Evolutionary conservation across 2,888 invertebrate species (phyloP), one percentile per base, ranked within the genome.

Genomic region (Stenurella melanura): DNA sequence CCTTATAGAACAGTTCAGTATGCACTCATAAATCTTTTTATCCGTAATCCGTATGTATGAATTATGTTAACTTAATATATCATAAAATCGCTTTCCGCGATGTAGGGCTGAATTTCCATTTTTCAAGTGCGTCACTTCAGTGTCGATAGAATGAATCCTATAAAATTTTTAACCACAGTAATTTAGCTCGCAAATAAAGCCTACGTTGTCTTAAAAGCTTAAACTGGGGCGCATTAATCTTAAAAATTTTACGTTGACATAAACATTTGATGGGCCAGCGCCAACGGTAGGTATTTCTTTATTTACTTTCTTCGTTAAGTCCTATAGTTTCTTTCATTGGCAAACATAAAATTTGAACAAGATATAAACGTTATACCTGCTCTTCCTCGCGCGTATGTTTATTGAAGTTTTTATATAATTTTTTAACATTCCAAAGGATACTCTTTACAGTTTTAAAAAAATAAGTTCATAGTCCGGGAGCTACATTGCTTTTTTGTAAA

Each of bases 181-280:
- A 76, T 78, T 78, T 76, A 68, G 67, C 56, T 64, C 19, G 38
- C 69, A 63, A 74, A 74, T 73, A 69, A 76, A 73, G 68, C 76
- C 76, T 26, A 58, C 76, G 67, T 73, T 73, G 76, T 72, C 50
- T 50, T 50, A 50, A 50, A n/a, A 50, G n/a, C 68, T 72, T 67
- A 73, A 76, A 76, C 60, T 72, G 58, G 58, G 72, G 67, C 64
- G 54, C 60, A 78, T 69, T 75, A 75, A 76, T 78, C 75, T 78
- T 42, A 77, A 64, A 77, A 80, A 72, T 80, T 80, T 80, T 80
- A 80, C 76, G 74, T 70, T 63, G 75, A 77, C 76, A 75, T 80
- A 80, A 80, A 78, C 75, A 60, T 76, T 74, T 75, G 75, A 78
- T 77, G 50, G 78, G 42, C 42, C 17, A 21, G 19, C 57, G 54